Evolutionary conservation across 2,797 vertebrate genomes (phyloP), one percentile per base, ranked within the genome.

Genomic region (Platyrinchus mystaceus): DNA sequence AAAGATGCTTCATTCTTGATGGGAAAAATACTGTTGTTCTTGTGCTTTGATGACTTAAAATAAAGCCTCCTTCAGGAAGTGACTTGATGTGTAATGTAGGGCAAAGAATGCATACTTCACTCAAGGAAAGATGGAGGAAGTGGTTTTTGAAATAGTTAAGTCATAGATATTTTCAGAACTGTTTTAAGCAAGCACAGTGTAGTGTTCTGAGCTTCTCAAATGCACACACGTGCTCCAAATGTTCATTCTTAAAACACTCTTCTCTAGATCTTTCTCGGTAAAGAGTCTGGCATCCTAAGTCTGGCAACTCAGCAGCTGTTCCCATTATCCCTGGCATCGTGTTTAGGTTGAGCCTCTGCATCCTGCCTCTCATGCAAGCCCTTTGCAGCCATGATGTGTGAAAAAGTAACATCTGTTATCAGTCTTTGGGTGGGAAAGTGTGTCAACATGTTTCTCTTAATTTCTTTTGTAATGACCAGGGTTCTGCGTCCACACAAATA

Each of bases 261-360:
- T 84, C 17, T 20, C 41, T 56, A 18, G 8, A 8, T 80, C 23
- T 32, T 71, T 46, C 27, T 30, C 26, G 21, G 3, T 21, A 34
- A 18, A 56, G 30, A 52, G 39, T 24, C 32, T 17, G 32, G 3
- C 37, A 28, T 66, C 12, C 1, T 21, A 30, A 41, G 37, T 60
- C 27, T 41, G 59, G 37, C 59, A 62, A 14, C 59, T 62, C 27
- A 14, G 37, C 10, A 14, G 24, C 23, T 81, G 8, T 87, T 94
- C 12, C 36, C 6, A 0, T 44, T 80, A 19, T 44, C 13, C 9
- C 9, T 32, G 32, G 7, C 23, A 23, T 3, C 0, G 0, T 24
- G 14, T 36, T 82, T 34, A 21, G 56, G 10, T 59, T 67, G n/a
- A 77, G 17, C 46, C 12, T 69, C 22, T 69, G 28, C 36, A 49